These are phyloP conservation scores for Hemaris fuciformis DNA, from an alignment of 2,888 invertebrate species.

Conservation along the genomic window DNA sequence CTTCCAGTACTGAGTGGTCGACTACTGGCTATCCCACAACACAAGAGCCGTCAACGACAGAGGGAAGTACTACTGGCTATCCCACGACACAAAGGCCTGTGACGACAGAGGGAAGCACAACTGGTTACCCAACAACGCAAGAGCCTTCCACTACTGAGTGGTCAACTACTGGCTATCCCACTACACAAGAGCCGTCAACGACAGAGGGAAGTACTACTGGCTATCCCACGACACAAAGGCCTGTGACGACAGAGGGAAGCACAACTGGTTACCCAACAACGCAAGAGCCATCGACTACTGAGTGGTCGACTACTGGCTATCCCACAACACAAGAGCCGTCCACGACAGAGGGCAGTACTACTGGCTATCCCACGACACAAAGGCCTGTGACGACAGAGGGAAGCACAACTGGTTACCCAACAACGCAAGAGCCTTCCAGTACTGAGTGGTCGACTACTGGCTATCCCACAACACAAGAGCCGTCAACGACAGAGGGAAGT, in stretches of 20 bases:
- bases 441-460: too few species aligned
- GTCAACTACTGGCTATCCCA: not conserved
- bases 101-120: not conserved
- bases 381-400: too few species aligned
- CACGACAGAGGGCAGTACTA: not conserved
- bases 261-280: too few species aligned
- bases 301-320: too few species aligned
- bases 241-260: not conserved
- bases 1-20: too few species aligned
- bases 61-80: not conserved
- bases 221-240: slow-evolving; percentile 1
- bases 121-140: not conserved
- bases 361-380: too few species aligned
- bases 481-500: too few species aligned
- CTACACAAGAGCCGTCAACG: not conserved
- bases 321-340: slow-evolving; percentile 4
- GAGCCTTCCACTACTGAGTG: not conserved
- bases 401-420: too few species aligned
- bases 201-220: not conserved
- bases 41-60: not conserved
- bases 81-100: not conserved
- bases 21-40: too few species aligned
- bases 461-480: too few species aligned
- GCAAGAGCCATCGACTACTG: too few species aligned
- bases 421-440: too few species aligned